Conservation (phyloP, 2,888 invertebrate species). For the Napeogenes sylphis region DNA sequence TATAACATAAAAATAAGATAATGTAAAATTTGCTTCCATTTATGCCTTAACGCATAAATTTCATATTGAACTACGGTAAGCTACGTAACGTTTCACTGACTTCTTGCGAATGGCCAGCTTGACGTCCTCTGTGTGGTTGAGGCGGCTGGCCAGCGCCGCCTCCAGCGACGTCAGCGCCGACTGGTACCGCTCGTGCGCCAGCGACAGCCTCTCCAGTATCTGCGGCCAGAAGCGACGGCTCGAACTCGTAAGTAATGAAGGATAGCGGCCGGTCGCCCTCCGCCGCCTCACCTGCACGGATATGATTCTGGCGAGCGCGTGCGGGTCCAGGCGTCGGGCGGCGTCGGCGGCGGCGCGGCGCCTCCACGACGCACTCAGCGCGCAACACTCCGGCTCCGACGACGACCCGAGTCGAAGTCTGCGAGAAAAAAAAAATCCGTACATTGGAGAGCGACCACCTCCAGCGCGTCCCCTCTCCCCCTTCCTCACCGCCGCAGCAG, state of each 20-base stretch:
- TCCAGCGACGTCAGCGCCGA: slow-evolving; percentile 84
- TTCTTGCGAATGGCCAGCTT: slow-evolving; percentile 85
- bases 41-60: no score
- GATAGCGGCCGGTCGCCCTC: no score
- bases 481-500: slow-evolving; percentile 51
- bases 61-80: no score
- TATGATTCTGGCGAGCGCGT: slow-evolving; percentile 83
- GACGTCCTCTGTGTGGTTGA: slow-evolving; percentile 89
- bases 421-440: no score
- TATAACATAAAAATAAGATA: no score
- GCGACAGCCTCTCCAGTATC: slow-evolving; percentile 85
- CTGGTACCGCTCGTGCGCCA: slow-evolving; percentile 88
- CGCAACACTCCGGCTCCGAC: slow-evolving; percentile 50
- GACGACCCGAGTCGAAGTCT: background rate
- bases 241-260: no score
- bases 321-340: slow-evolving; percentile 83
- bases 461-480: no score
- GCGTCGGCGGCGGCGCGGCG: slow-evolving; percentile 83
- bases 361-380: slow-evolving; percentile 79
- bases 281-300: slow-evolving; percentile 61
- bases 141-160: slow-evolving; percentile 81
- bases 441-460: no score
- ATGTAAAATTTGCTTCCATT: no score
- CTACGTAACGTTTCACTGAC: slow-evolving; percentile 39
- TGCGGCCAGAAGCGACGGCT: slow-evolving; percentile 47